A percentile compares a stretch with the other conserved stretches of the same genome.
phyloP scores from a whole-genome alignment of 2,797 vertebrate species.

The Alca torda region DNA sequence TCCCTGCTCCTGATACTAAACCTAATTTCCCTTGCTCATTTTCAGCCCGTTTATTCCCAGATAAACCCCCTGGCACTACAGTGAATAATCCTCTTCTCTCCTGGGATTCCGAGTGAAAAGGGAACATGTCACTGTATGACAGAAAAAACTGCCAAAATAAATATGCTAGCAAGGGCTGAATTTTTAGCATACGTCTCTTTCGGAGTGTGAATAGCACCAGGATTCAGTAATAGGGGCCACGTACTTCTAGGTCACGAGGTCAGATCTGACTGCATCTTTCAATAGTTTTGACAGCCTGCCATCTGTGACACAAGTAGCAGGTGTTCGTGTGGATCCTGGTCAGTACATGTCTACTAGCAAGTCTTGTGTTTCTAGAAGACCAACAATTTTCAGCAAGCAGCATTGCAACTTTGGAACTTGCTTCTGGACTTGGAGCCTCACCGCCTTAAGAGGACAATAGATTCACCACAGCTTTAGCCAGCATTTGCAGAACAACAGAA shows the following conservation, averaged over 20 bases:
- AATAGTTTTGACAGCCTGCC: slow-evolving; percentile 52
- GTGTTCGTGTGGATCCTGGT: background rate
- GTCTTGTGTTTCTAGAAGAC: background rate
- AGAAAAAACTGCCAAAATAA: slow-evolving; percentile 47
- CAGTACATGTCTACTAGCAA: background rate
- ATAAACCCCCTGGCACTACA: slow-evolving; percentile 38
- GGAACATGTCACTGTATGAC: slow-evolving; percentile 30
- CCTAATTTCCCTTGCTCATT: slow-evolving; percentile 51
- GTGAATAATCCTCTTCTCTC: slow-evolving; percentile 51
- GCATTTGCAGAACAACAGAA: background rate
- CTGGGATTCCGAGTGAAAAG: slow-evolving; percentile 34
- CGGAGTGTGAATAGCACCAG: slow-evolving; percentile 16
- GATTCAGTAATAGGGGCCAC: slow-evolving; percentile 35
- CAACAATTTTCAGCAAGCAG: background rate
- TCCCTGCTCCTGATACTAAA: background rate
- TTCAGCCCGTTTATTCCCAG: slow-evolving; percentile 58
- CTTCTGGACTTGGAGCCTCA: background rate
- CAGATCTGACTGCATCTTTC: slow-evolving; percentile 45
- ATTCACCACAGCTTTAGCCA: background rate
- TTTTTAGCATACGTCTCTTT: slow-evolving; percentile 24
- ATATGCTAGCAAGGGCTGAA: slow-evolving; percentile 15
- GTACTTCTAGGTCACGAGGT: slow-evolving; percentile 32
- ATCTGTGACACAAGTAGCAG: slow-evolving; percentile 56
- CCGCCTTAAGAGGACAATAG: background rate
- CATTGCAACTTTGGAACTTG: background rate